Conservation (phyloP, 2,113 vertebrate species). For the Triplophysa rosa region DNA sequence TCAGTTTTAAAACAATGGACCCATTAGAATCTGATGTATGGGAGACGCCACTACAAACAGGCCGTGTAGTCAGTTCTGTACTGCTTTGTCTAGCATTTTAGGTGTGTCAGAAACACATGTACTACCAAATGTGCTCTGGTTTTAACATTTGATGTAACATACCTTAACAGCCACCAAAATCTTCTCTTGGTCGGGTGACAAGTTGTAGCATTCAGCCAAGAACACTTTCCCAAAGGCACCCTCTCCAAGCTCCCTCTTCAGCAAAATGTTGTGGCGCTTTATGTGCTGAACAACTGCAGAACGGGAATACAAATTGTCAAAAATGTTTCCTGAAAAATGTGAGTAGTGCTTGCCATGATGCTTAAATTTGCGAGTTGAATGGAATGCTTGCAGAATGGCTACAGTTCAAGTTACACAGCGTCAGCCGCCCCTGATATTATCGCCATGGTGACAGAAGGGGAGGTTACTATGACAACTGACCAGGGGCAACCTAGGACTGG, state of each 20-base stretch:
- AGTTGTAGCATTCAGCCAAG: conserved; percentile 95
- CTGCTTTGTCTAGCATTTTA: too few relatives aligned
- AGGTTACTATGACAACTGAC: conserved; percentile 60
- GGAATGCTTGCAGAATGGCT: conserved; percentile 8
- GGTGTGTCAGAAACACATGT: too few relatives aligned
- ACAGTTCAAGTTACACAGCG: conserved; percentile 21
- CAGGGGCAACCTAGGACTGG: conserved; percentile 55
- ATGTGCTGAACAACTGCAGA: conserved; percentile 96
- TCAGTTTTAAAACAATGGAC: too few relatives aligned
- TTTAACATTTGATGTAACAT: conserved; percentile 25
- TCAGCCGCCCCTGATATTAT: conserved; percentile 50
- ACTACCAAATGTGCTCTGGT: too few relatives aligned
- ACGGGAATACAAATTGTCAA: conserved; percentile 55
- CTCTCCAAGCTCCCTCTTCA: conserved; percentile 96
- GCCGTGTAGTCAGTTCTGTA: too few relatives aligned
- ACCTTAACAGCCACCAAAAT: conserved; percentile 99
- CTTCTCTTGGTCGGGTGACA: conserved; percentile 93
- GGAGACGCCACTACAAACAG: too few relatives aligned
- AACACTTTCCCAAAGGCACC: conserved; percentile 99
- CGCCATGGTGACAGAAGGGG: conserved; percentile 55
- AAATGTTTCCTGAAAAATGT: too few relatives aligned
- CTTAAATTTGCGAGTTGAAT: too few relatives aligned
- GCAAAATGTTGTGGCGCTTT: conserved; percentile 95
- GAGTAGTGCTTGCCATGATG: too few relatives aligned
- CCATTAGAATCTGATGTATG: too few relatives aligned